Base-by-base conservation (phyloP, 2,113 vertebrate species). In the Anolis sagrei region DNA sequence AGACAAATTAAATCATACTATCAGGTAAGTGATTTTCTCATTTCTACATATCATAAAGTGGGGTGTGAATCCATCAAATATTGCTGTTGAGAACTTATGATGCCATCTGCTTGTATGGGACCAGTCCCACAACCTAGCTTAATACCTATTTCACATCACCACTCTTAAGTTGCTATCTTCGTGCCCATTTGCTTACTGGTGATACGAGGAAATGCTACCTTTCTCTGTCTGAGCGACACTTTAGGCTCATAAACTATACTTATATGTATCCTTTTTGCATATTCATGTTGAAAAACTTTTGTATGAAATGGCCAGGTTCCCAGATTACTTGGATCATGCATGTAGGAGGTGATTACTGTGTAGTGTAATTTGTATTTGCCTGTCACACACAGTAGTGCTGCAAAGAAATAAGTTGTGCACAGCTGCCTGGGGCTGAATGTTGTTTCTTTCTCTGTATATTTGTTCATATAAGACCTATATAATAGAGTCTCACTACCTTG, bases 1-100 rank as follows among this genome's bases (percentile, higher is more conserved):
- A 97, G 96, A 90, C 98, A 98, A 93, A 98, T 99, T 90, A 99
- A 99, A 96, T 93, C 94, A 87, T 99, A 98, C 92, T 99, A 99
- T 93, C 98, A 99, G 98, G 99, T 99, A 94, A 97, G 96, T 92
- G 36, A 27, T 73, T 82, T 79, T 87, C 83, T 7, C 69, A 2
- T 14, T 75, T n/a, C 10, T 54, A 54, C 51, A 54, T 54, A 2
- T 54, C 29, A 3, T 68, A 68, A 29, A 4, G 7, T 68, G 27
- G 64, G 64, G 27, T 66, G 25, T 8, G 3, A 8, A 29, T 68
- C 9, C 11, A n/a, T 68, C 27, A 29, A 4, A 10, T 29, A 4
- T 68, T 68, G 64, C 27, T 32, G 68, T 34, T 3, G 5, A 32
- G n/a, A 70, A 70, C 5, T 70, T 10, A 14, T 18, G 14, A 8